These are phyloP conservation scores for Bombus waltoni DNA, from an alignment of 1,140 invertebrate species.

Conservation along the genomic window DNA sequence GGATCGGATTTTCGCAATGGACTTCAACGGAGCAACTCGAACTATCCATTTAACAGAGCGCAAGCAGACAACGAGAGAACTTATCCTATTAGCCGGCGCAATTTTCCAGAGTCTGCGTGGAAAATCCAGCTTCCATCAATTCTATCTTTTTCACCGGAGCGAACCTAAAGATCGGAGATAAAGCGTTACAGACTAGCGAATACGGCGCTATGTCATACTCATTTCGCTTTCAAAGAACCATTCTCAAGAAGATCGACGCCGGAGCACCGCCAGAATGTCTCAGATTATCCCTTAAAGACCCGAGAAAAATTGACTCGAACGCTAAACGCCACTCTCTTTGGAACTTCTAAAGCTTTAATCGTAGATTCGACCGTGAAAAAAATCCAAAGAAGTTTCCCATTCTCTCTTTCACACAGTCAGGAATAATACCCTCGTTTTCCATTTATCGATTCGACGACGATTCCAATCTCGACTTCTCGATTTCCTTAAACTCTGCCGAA, in stretches of 20 bases:
- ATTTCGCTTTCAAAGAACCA: background rate
- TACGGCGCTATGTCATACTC: background rate
- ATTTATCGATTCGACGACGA: no score
- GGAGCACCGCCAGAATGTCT: background rate
- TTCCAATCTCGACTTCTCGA: no score
- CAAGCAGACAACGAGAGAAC: background rate
- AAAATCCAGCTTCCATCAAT: conserved; percentile 1
- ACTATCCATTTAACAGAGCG: background rate
- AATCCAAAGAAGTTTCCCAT: background rate
- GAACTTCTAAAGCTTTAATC: background rate
- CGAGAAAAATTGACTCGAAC: background rate
- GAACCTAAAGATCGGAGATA: background rate
- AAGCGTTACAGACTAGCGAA: background rate
- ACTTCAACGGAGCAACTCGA: background rate
- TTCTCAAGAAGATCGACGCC: background rate
- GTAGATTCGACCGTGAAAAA: background rate
- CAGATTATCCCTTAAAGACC: background rate
- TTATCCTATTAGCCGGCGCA: conserved; percentile 16
- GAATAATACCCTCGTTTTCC: no score
- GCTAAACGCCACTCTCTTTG: background rate
- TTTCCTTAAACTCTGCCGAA: no score
- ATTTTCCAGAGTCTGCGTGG: background rate
- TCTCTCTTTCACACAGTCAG: background rate
- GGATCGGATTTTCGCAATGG: background rate
- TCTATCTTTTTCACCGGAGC: background rate